Percentiles rank a stretch among this genome's conserved stretches.
Conservation (phyloP, 2,797 vertebrate genomes). For the Meriones psammophilus region DNA sequence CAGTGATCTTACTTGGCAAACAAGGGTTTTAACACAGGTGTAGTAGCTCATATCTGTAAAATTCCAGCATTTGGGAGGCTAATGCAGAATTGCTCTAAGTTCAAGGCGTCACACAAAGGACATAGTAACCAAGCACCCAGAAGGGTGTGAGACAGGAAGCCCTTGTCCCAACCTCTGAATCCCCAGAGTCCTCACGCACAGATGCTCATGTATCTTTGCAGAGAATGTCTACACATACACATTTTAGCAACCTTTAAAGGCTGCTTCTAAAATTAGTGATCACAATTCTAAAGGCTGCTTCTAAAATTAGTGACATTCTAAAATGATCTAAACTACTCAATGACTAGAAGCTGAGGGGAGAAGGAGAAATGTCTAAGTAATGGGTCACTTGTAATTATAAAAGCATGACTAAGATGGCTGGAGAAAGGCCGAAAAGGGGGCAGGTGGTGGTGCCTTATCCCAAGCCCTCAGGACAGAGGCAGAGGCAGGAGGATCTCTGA, state of each 20-base stretch:
- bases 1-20: not conserved
- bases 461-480: too few species aligned
- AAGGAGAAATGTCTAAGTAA: constrained; percentile 38
- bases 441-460: not conserved
- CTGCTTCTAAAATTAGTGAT: constrained; percentile 34
- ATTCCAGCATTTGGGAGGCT: not conserved
- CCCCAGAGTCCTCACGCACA: not conserved
- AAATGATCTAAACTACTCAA: constrained; percentile 49
- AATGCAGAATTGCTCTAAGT: not conserved
- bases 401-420: not conserved
- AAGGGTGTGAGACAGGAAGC: not conserved
- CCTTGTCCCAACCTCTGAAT: not conserved
- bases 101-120: not conserved
- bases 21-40: not conserved
- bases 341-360: not conserved
- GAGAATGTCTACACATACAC: constrained; percentile 44
- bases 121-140: not conserved
- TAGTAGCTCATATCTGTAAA: not conserved
- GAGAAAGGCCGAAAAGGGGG: not conserved
- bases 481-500: not conserved
- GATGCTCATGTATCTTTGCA: not conserved
- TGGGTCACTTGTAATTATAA: not conserved
- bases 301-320: constrained; percentile 29
- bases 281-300: not conserved
- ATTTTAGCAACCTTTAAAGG: constrained; percentile 19